A percentile compares a stretch with the other conserved stretches of the same genome.
phyloP scores from a whole-genome alignment of 2,113 vertebrate species.

The Ivindomyrus marchei region DNA sequence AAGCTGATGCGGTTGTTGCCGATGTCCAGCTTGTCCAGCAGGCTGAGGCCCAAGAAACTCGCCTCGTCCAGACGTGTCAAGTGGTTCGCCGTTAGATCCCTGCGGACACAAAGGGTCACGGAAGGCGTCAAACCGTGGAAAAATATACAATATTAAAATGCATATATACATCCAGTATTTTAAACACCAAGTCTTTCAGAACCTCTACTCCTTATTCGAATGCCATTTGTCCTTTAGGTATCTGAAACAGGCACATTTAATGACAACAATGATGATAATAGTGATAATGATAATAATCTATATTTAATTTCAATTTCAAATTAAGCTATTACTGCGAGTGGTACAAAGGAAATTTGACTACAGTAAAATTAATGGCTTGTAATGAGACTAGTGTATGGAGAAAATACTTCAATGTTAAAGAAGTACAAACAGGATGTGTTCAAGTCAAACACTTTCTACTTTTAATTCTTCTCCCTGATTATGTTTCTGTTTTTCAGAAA shows the following conservation, averaged over 20 bases:
- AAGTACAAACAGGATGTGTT: not conserved
- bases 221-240: not conserved
- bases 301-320: not conserved
- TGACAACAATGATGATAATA: not conserved
- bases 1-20: slow-evolving; percentile 89
- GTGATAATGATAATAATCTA: not conserved
- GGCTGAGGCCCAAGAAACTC: slow-evolving; percentile 79
- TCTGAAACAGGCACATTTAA: not conserved
- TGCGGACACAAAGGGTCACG: slow-evolving; percentile 46
- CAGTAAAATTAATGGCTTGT: not conserved
- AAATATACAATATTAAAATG: not conserved
- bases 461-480: not conserved
- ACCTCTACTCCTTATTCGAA: not conserved
- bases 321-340: not conserved
- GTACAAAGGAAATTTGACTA: not conserved
- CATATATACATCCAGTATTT: not conserved
- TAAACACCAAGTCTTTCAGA: not conserved
- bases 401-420: not conserved
- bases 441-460: not conserved
- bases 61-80: slow-evolving; percentile 85
- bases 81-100: slow-evolving; percentile 83
- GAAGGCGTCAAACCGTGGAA: not conserved
- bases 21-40: slow-evolving; percentile 75
- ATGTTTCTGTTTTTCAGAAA: not conserved
- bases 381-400: not conserved